Base-by-base conservation (phyloP, 2,888 invertebrate species). In the Rambutsinella grinnellia region DNA sequence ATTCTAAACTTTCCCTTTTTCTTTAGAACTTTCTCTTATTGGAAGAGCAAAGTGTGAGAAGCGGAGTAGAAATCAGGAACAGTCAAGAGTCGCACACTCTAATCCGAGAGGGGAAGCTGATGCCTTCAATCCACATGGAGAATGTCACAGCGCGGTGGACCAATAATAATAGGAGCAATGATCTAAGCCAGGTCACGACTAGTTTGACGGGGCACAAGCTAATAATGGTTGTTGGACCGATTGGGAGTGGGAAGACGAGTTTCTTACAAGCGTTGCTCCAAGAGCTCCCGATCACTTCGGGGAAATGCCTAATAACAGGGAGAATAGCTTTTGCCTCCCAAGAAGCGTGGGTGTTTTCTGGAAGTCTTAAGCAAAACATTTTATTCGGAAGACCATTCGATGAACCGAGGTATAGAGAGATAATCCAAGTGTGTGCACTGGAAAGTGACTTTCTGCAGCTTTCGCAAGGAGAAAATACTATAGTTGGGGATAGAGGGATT, bases 221-320 rank as follows among this genome's bases (percentile, higher is more conserved):
- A 15, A 70, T 81, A 1, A 79, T 82, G 69, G 70, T 81, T 15
- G 65, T 76, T 8, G 81, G 81, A 2, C 71, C 79, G 1, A 78
- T 82, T 5, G 81, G 82, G 1, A 71, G 74, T 3, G 79, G 80
- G 28, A 82, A 82, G 46, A 78, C 78, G 13, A 68, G 76, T 0
- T 85, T 92, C 8, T 86, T 92, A 6, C 91, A 92, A 85, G 87
- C 92, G 66, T 88, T 94, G 19, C 87, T 95, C 79, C 91, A 91
- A n/a, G 94, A 95, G 86, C 86, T 94, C 17, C 89, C 90, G 0
- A 87, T 91, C 3, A 86, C 60, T 87, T 1, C 86, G 88, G 28
- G 94, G 94, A 88, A 88, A 0, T 85, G 93, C 63, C 88, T 88
- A 0, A 86, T 93, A 17, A 89, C 89, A 0, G 94, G 94, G 3